Percentiles rank a stretch among this genome's conserved stretches.
Evolutionary conservation across 2,113 vertebrate genomes (phyloP).

Genomic region (Pterocles burchelli): DNA sequence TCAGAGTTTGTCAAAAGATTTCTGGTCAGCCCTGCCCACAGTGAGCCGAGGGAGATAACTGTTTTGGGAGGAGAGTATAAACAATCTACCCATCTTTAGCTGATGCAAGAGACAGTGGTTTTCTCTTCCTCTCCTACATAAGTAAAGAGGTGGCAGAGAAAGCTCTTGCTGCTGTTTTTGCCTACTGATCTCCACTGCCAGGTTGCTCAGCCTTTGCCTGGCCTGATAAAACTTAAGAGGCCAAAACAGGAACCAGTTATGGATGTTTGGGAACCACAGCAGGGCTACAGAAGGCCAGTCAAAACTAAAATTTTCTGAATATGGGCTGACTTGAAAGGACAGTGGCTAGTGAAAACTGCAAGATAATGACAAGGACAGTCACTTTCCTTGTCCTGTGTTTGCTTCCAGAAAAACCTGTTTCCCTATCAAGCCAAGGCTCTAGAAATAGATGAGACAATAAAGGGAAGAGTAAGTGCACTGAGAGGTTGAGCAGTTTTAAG

Average conservation of each 20-base stretch:
- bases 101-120: not conserved
- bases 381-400: not conserved
- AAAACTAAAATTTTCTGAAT: not conserved
- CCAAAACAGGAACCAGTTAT: not conserved
- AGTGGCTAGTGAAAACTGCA: not conserved
- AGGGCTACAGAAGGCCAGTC: not conserved
- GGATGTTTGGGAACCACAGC: not conserved
- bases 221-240: not conserved
- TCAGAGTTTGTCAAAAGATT: not conserved
- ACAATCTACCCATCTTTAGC: not conserved
- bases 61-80: not conserved
- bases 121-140: conserved; percentile 4
- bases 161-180: not conserved
- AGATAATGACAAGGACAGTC: not conserved
- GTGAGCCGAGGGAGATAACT: not conserved
- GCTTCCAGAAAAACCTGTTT: not conserved
- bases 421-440: not conserved
- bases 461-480: not conserved
- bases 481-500: not conserved
- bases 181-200: not conserved
- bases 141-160: not conserved
- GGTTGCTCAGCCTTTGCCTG: not conserved
- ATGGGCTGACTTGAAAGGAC: not conserved
- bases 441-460: not conserved
- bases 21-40: not conserved